Percentiles rank a stretch among this genome's conserved stretches.
These are phyloP conservation scores for Charadrius vociferus DNA, from an alignment of 2,113 vertebrate genomes.

Conservation along the genomic window DNA sequence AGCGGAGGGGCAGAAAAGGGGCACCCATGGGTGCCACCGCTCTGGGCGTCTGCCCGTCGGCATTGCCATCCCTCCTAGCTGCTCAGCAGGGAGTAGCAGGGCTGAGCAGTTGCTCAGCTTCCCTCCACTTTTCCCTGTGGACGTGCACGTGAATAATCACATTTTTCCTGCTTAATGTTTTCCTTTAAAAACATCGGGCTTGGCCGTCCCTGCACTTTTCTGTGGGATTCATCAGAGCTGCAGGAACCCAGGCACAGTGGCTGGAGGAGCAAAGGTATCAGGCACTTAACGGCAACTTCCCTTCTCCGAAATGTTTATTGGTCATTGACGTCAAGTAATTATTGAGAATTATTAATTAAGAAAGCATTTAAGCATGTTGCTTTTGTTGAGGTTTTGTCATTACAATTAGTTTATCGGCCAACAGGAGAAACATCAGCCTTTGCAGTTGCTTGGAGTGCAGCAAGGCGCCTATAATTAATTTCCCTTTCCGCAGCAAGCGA, in stretches of 20 bases:
- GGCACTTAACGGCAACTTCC: slow-evolving; percentile 40
- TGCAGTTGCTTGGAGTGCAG: slow-evolving; percentile 16
- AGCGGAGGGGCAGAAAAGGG: not conserved
- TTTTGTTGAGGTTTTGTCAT: slow-evolving; percentile 59
- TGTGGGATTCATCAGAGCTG: slow-evolving; percentile 31
- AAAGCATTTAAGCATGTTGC: slow-evolving; percentile 29
- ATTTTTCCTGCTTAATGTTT: slow-evolving; percentile 42
- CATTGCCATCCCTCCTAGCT: not conserved
- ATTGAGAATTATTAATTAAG: slow-evolving; percentile 64
- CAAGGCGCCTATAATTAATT: slow-evolving; percentile 61
- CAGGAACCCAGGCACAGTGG: not conserved
- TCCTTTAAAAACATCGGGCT: slow-evolving; percentile 44
- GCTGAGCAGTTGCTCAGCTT: not conserved
- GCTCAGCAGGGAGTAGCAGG: not conserved
- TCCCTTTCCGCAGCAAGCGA: slow-evolving; percentile 34
- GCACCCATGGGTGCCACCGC: not conserved
- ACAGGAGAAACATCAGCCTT: slow-evolving; percentile 38
- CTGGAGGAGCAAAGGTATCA: not conserved
- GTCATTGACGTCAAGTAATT: slow-evolving; percentile 65
- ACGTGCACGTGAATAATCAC: slow-evolving; percentile 23
- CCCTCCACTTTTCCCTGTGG: not conserved
- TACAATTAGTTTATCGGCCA: slow-evolving; percentile 56
- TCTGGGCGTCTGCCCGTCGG: fast-evolving
- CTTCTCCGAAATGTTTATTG: slow-evolving; percentile 51
- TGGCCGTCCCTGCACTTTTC: not conserved